phyloP scores from a whole-genome alignment of 2,888 invertebrate species.

The Masnerella sp. region DNA sequence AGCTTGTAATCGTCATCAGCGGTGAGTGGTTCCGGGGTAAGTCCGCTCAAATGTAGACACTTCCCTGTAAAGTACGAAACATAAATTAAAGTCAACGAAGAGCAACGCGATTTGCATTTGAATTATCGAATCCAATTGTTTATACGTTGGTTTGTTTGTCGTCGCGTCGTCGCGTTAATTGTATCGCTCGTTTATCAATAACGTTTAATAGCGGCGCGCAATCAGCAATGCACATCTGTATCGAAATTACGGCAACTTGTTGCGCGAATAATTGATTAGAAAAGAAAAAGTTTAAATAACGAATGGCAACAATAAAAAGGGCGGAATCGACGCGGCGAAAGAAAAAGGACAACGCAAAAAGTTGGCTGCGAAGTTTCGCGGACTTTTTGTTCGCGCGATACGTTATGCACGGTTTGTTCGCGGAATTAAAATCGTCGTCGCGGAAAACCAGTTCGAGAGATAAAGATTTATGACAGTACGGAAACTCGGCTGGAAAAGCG shows the following conservation, averaged over 20 bases:
- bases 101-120: neutral
- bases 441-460: slow-evolving; percentile 58
- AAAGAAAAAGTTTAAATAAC: slow-evolving; percentile 16
- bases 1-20: slow-evolving; percentile 97
- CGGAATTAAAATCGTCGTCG: slow-evolving; percentile 66
- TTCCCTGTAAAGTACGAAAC: slow-evolving; percentile 87
- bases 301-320: slow-evolving; percentile 38
- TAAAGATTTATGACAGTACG: slow-evolving; percentile 61
- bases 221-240: neutral
- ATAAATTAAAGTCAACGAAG: neutral
- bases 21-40: slow-evolving; percentile 96
- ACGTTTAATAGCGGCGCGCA: neutral
- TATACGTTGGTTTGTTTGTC: neutral
- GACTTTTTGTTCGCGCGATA: slow-evolving; percentile 46
- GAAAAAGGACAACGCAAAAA: slow-evolving; percentile 31
- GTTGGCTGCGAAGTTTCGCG: slow-evolving; percentile 35
- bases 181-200: slow-evolving; percentile 5
- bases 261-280: slow-evolving; percentile 29
- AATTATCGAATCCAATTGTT: neutral
- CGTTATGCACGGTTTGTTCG: slow-evolving; percentile 51
- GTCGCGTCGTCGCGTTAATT: neutral
- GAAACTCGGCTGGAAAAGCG: slow-evolving; percentile 65
- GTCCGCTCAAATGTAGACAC: slow-evolving; percentile 94
- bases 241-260: slow-evolving; percentile 34
- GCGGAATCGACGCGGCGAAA: slow-evolving; percentile 9